Base-by-base conservation (phyloP, 2,113 vertebrate species). In the Odobenus rosmarus region DNA sequence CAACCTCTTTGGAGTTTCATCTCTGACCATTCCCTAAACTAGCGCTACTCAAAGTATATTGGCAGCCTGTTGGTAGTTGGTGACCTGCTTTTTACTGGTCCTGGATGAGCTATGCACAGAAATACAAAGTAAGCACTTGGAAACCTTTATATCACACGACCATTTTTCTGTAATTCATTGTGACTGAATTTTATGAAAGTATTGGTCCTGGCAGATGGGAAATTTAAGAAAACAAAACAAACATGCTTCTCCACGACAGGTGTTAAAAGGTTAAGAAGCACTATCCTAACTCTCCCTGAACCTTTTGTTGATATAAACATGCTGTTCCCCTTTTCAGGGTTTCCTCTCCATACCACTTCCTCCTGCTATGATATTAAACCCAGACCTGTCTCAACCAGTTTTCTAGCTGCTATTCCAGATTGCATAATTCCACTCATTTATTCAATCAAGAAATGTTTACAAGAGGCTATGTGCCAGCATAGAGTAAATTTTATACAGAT, bases 151-250 rank as follows among this genome's bases (percentile, higher is more conserved):
- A 55, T 23, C 71, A 23, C 31, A 36, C 7, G 24, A 46, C 39
- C n/a, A 36, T 51, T 93, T 86, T 92, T 86, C 82, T 57, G 15
- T 86, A 31, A 85, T 82, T 79, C 49, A 61, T 1, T 86, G 33
- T 28, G 77, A 91, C 3, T 46, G 51, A 51, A 76, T 84, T 85
- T 95, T 86, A 80, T 28, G 28, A 95, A 96, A 90, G 14, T 33
- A 21, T 55, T 51, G 15, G 51, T 80, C 33, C 26, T 15, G 21
- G 86, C 9, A 87, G 53, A 76, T 12, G 71, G 3, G 53, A 88
- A 57, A 82, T 57, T 88, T 72, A 81, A 64, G 57, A 91, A 93
- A 97, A 80, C 16, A 82, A 84, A 87, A 18, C 24, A 55, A 61
- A 89, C 6, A 31, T 10, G 18, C 26, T 86, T 28, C 24, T 82